Conservation (phyloP, 1,140 invertebrate genomes). For the Lepidurus couesii region DNA sequence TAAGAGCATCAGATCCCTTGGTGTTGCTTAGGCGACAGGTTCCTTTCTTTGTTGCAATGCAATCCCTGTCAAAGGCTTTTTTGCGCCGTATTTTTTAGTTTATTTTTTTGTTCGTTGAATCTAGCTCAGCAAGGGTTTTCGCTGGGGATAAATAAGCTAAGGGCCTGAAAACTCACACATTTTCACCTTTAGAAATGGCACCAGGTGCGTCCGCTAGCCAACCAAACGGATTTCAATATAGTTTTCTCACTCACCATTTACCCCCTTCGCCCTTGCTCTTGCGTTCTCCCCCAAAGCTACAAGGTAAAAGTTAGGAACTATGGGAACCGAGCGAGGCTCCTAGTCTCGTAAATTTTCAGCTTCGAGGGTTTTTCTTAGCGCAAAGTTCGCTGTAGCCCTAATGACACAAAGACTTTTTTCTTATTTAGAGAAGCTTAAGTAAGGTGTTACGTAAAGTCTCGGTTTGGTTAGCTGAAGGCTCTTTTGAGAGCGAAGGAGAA, state of each 20-base stretch:
- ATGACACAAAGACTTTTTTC: not conserved
- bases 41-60: not conserved
- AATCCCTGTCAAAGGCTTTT: not conserved
- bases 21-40: conserved; percentile 6
- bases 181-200: not conserved
- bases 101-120: not conserved
- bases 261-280: not conserved
- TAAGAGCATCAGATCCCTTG: not conserved
- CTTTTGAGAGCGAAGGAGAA: not conserved
- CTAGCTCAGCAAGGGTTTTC: not conserved
- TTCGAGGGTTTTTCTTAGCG: too few relatives aligned
- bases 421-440: not conserved
- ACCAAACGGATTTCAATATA: not conserved
- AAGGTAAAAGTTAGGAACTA: not conserved
- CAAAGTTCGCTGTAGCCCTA: not conserved
- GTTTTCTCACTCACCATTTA: not conserved
- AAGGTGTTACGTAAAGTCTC: not conserved
- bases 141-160: not conserved
- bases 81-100: too few relatives aligned
- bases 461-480: not conserved
- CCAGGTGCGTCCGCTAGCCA: not conserved
- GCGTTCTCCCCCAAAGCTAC: not conserved
- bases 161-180: not conserved
- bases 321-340: not conserved
- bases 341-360: too few relatives aligned